Percentiles rank a stretch among this genome's conserved stretches.
These are phyloP conservation scores for Drosophila mayaguana DNA, from an alignment of 2,888 invertebrate genomes.

Conservation along the genomic window DNA sequence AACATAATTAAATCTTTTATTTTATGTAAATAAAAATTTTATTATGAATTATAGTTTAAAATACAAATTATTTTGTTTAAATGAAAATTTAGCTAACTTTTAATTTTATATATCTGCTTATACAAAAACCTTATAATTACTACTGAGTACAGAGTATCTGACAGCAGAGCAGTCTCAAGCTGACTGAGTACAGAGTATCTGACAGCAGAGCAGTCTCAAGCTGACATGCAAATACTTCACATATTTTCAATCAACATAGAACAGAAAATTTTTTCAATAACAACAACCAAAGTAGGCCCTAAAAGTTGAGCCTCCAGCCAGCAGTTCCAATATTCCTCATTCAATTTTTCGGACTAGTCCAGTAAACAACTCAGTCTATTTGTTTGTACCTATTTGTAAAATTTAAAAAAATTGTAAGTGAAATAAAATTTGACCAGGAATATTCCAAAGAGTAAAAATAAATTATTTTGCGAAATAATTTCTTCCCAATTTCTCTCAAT, in stretches of 20 bases:
- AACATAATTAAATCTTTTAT: background rate
- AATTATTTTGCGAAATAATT: background rate
- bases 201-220: background rate
- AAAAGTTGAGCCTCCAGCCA: background rate
- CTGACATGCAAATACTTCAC: background rate
- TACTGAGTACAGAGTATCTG: background rate
- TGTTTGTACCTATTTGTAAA: slow-evolving; percentile 12
- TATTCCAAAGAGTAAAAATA: background rate
- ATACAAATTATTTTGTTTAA: background rate
- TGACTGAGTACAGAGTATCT: background rate
- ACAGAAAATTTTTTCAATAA: background rate
- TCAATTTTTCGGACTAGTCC: background rate
- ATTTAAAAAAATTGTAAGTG: slow-evolving; percentile 1
- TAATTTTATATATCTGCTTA: background rate
- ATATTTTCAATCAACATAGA: background rate
- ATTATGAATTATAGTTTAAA: background rate
- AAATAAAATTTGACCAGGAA: background rate
- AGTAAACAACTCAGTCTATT: slow-evolving; percentile 1
- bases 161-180: background rate
- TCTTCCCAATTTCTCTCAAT: background rate
- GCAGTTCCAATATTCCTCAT: background rate
- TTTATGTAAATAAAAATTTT: background rate
- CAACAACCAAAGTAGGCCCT: slow-evolving; percentile 1
- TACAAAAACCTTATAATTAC: background rate
- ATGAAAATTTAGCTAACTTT: background rate